Percentiles rank a stretch among this genome's conserved stretches.
phyloP scores from a whole-genome alignment of 2,888 invertebrate species.

The Heliconius erato region DNA sequence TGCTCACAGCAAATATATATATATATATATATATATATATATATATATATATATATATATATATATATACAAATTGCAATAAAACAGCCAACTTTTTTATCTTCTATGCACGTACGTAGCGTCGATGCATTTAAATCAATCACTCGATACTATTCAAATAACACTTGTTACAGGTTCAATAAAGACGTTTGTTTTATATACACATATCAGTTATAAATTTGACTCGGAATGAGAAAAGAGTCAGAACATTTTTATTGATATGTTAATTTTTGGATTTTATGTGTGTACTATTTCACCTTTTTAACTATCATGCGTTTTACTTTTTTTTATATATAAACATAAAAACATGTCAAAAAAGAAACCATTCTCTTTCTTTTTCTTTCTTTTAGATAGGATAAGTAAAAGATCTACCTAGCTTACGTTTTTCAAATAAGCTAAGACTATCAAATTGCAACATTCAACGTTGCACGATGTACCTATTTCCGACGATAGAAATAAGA shows the following conservation, averaged over 20 bases:
- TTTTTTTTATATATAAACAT: not conserved
- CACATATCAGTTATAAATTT: constrained; percentile 37
- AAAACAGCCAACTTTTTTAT: constrained; percentile 22
- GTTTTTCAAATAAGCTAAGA: not conserved
- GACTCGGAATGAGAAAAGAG: constrained; percentile 21
- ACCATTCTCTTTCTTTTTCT: not conserved
- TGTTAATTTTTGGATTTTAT: constrained; percentile 19
- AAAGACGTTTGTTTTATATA: constrained; percentile 46
- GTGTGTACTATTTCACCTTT: not conserved
- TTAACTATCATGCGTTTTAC: not conserved
- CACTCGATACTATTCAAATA: constrained; percentile 43
- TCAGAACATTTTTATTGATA: constrained; percentile 26
- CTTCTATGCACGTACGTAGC: constrained; percentile 38
- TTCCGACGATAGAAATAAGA: not conserved
- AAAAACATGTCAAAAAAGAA: no score
- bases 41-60: no score
- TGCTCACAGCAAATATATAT: no score
- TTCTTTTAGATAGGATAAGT: not conserved
- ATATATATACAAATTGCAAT: constrained; percentile 15
- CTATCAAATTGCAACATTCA: not conserved
- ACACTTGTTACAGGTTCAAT: constrained; percentile 40
- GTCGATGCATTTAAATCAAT: constrained; percentile 47
- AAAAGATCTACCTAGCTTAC: not conserved
- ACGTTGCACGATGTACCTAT: not conserved
- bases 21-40: no score